These are phyloP conservation scores for Hylomyscus alleni DNA, from an alignment of 2,797 vertebrate species.

Conservation along the genomic window DNA sequence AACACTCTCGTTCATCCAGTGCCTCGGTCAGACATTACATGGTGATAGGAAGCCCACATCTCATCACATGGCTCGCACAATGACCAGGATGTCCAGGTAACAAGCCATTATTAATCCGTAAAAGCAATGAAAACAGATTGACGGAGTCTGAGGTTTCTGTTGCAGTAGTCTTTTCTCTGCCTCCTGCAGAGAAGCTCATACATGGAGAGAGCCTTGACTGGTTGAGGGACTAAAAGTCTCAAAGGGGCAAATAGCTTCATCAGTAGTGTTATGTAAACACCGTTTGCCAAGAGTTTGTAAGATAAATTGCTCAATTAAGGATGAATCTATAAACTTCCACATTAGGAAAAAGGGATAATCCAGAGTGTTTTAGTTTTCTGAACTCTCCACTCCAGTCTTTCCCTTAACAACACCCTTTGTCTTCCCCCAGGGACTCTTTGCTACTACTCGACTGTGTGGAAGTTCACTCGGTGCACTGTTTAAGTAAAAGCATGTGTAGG, in stretches of 20 bases:
- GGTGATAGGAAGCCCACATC: background rate
- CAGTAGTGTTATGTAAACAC: background rate
- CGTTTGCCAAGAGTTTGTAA: background rate
- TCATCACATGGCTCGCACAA: background rate
- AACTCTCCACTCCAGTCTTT: background rate
- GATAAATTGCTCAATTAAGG: background rate
- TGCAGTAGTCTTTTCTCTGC: background rate
- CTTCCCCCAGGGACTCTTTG: background rate
- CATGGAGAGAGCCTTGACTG: background rate
- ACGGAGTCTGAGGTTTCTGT: background rate
- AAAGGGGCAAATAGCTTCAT: background rate
- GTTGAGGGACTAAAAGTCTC: background rate
- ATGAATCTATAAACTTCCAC: background rate
- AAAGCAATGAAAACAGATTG: background rate
- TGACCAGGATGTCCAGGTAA: background rate
- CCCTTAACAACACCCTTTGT: background rate
- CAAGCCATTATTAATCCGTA: background rate
- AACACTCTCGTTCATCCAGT: fast-evolving
- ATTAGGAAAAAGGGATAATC: background rate
- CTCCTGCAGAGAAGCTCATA: background rate
- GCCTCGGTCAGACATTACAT: background rate
- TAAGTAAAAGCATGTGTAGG: background rate
- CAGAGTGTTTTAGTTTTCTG: background rate
- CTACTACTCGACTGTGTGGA: background rate
- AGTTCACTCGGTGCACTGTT: background rate